Evolutionary conservation across 2,113 vertebrate genomes (phyloP), one percentile per base, ranked within the genome.

Genomic region (Platysternon megacephalum): DNA sequence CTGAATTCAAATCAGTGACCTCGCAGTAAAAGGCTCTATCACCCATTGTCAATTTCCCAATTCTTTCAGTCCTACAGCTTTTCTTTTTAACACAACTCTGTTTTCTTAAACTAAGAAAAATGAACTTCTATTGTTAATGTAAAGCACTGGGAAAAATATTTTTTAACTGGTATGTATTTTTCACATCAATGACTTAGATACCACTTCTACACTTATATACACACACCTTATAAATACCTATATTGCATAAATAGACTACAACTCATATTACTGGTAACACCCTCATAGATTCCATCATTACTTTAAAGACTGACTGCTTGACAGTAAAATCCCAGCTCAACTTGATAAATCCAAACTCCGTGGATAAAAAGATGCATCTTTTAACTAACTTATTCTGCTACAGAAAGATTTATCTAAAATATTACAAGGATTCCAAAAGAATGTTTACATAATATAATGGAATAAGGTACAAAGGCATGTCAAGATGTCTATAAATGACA

Each of bases 391-490:
- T 94, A 84, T 48, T 84, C 72, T 61, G 51, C 55, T 55, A 58
- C 74, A 89, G 87, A 90, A 78, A 90, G 7, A 82, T 82, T 90
- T 91, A 89, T 89, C 48, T 94, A 93, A 65, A 84, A 56, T 81
- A 87, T 88, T 93, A 85, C 53, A 94, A 84, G 72, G 61, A 84
- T 84, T 90, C 26, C 22, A 89, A 94, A 93, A 89, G 72, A 87
- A 35, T 94, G 82, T 94, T 97, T 96, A 93, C 85, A 84, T 72
- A 96, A 88, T n/a, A 74, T 61, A 96, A 95, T 87, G 39, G 24
- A 44, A 7, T 89, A 90, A 95, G 90, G 61, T 55, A 89, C 24
- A 79, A 94, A 91, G 80, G 87, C 0, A 2, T 32, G 80, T 94
- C 96, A 90, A 92, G 35, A 82, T 1, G 1, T 93, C 84, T 81